These are phyloP conservation scores for Perca flavescens DNA, from an alignment of 2,113 vertebrate species.

Conservation along the genomic window DNA sequence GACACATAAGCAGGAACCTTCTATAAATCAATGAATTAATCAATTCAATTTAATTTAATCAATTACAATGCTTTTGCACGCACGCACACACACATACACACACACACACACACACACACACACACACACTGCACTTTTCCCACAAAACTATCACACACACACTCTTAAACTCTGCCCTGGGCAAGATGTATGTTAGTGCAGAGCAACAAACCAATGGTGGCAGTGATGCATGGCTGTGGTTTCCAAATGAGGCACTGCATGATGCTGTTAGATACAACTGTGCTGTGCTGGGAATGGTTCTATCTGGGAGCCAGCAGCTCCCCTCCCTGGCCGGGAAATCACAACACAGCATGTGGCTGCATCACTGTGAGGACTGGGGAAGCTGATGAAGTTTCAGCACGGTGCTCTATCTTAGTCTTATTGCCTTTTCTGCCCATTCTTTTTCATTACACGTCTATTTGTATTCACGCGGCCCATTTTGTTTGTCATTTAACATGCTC, in stretches of 20 bases:
- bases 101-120: neutral
- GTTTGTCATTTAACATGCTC: constrained; percentile 1
- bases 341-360: constrained; percentile 54
- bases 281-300: constrained; percentile 28
- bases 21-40: too few relatives aligned
- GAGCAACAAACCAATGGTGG: constrained; percentile 37
- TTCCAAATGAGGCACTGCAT: constrained; percentile 33
- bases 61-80: neutral
- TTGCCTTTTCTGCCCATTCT: constrained; percentile 1
- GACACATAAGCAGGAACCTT: neutral
- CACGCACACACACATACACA: neutral
- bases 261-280: constrained; percentile 5
- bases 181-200: constrained; percentile 17
- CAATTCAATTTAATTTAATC: too few relatives aligned
- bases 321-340: constrained; percentile 69
- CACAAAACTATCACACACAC: constrained; percentile 12
- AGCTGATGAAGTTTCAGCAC: neutral
- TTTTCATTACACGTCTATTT: neutral
- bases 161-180: neutral
- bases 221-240: constrained; percentile 31
- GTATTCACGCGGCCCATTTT: neutral
- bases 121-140: neutral
- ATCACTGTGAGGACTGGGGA: neutral
- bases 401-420: constrained; percentile 7
- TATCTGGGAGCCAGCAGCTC: constrained; percentile 73